Conservation (phyloP, 2,888 invertebrate genomes). For the Thereva nobilitata region DNA sequence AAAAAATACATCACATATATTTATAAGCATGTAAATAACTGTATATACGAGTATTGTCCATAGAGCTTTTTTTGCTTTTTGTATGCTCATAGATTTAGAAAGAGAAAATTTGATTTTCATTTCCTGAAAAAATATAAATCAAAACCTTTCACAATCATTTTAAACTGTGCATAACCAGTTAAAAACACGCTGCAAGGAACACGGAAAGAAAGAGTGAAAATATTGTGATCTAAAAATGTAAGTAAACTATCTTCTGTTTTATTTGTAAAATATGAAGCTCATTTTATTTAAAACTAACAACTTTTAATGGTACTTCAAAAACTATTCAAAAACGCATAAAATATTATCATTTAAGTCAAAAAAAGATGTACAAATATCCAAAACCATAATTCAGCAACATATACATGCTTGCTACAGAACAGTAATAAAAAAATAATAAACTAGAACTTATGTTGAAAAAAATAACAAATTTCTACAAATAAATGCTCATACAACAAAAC, state of each 20-base stretch:
- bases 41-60: conserved; percentile 4
- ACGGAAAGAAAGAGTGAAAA: conserved; percentile 10
- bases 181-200: conserved; percentile 11
- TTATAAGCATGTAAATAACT: conserved; percentile 29
- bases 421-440: background rate
- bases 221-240: conserved; percentile 9
- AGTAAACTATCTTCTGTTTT: conserved; percentile 15
- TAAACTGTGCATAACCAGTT: conserved; percentile 20
- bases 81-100: conserved; percentile 21
- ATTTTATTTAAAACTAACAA: conserved; percentile 3
- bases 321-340: conserved; percentile 10
- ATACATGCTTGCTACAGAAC: conserved; percentile 24
- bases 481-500: conserved; percentile 38
- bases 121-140: conserved; percentile 15
- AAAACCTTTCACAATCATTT: conserved; percentile 8
- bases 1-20: conserved; percentile 5
- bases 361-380: conserved; percentile 12
- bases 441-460: background rate
- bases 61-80: conserved; percentile 32
- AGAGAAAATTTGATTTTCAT: conserved; percentile 2
- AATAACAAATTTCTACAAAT: background rate
- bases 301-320: conserved; percentile 24
- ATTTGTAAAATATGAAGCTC: conserved; percentile 5
- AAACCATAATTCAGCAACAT: conserved; percentile 8
- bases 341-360: conserved; percentile 3